phyloP scores from a whole-genome alignment of 2,113 vertebrate species.

The Osmerus eperlanus region DNA sequence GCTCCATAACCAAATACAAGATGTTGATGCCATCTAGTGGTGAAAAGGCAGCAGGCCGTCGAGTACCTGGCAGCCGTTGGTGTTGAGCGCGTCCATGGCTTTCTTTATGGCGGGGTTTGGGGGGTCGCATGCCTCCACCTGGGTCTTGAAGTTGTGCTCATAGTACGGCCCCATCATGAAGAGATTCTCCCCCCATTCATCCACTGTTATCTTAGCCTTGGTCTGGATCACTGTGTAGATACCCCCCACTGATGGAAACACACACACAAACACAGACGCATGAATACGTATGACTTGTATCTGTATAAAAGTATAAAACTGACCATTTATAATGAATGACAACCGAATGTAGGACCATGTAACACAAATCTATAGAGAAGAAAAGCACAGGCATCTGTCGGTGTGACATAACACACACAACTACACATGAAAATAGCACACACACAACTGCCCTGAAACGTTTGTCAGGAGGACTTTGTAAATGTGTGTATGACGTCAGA shows the following conservation, averaged over 20 bases:
- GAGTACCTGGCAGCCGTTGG: conserved; percentile 86
- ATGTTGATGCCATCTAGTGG: no score
- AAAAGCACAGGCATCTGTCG: not conserved
- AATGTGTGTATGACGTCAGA: no score
- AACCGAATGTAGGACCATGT: not conserved
- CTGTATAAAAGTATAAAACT: not conserved
- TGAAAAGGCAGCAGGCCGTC: no score
- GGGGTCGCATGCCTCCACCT: conserved; percentile 89
- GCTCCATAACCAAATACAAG: no score
- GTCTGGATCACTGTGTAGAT: conserved; percentile 98
- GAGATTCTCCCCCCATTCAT: conserved; percentile 97
- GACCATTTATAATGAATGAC: not conserved
- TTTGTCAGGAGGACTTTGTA: no score
- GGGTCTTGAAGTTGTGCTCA: conserved; percentile 91
- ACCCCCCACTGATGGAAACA: conserved; percentile 83
- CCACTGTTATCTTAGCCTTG: conserved; percentile 88
- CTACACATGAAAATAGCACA: no score
- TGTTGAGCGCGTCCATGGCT: conserved; percentile 81
- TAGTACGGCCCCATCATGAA: conserved; percentile 93
- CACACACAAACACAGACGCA: not conserved
- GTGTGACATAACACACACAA: no score
- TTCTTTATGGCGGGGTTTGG: conserved; percentile 71
- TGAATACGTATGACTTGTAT: not conserved
- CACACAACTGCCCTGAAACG: no score
- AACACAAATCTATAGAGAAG: no score